These are phyloP conservation scores for Sebastes cheni DNA, from an alignment of 2,797 vertebrate genomes.

Conservation along the genomic window DNA sequence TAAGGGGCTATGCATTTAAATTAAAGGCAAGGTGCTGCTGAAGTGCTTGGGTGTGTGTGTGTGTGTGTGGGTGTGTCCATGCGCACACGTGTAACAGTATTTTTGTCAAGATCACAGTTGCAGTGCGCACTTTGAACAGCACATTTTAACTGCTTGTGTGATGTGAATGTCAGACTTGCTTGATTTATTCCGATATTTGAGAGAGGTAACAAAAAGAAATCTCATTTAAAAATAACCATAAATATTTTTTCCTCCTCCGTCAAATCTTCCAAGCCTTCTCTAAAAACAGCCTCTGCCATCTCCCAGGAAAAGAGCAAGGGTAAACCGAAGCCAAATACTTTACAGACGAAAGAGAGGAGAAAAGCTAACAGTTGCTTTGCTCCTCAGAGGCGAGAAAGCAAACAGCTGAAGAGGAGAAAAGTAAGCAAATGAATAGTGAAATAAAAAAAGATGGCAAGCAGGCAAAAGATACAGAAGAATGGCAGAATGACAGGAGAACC, in stretches of 20 bases:
- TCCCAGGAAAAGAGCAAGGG: slow-evolving; percentile 56
- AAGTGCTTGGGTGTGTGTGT: slow-evolving; percentile 19
- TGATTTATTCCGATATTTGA: slow-evolving; percentile 66
- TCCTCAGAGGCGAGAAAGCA: slow-evolving; percentile 57
- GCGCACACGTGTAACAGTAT: not conserved
- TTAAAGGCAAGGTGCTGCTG: slow-evolving; percentile 61
- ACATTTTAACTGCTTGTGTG: slow-evolving; percentile 58
- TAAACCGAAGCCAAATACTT: slow-evolving; percentile 65
- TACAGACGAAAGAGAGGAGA: slow-evolving; percentile 43
- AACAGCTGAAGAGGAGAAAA: slow-evolving; percentile 46
- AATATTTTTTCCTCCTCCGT: slow-evolving; percentile 46
- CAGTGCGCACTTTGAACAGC: slow-evolving; percentile 31
- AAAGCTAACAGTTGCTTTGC: slow-evolving; percentile 56
- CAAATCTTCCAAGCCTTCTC: slow-evolving; percentile 47
- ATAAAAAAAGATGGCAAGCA: slow-evolving; percentile 39
- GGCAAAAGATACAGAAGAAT: slow-evolving; percentile 27
- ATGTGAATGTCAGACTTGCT: slow-evolving; percentile 61
- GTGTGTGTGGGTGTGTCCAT: not conserved
- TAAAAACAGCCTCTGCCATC: slow-evolving; percentile 62
- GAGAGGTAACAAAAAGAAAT: slow-evolving; percentile 18
- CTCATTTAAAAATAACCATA: slow-evolving; percentile 67
- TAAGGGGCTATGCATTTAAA: slow-evolving; percentile 59
- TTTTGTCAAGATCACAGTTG: slow-evolving; percentile 49
- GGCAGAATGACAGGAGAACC: slow-evolving; percentile 35
- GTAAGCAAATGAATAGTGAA: slow-evolving; percentile 49